A percentile compares a stretch with the other conserved stretches of the same genome.
Evolutionary conservation across 1,140 invertebrate species (phyloP).

Genomic region (Cherax destructor): DNA sequence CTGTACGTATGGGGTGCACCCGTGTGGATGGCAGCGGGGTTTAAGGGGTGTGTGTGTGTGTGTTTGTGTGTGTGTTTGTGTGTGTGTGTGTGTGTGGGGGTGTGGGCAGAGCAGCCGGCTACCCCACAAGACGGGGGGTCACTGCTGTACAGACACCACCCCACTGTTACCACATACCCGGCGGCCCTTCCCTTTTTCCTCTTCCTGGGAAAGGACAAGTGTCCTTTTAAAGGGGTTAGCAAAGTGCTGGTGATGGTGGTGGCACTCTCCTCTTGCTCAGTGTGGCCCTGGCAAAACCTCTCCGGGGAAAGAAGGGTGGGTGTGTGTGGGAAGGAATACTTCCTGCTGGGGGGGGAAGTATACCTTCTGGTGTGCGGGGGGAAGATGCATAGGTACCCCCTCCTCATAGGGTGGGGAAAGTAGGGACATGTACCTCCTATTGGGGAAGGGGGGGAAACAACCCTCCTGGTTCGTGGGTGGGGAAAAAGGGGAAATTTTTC

Average conservation of each 20-base stretch:
- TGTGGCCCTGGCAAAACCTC: constrained; percentile 16
- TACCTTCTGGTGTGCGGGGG: neutral
- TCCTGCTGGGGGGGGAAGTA: neutral
- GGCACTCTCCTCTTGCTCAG: constrained; percentile 14
- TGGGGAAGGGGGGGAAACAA: too few species aligned
- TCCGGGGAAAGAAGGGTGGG: constrained; percentile 39
- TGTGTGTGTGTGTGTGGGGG: too few species aligned
- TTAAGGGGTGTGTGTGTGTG: neutral
- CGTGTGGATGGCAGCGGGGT: constrained; percentile 14
- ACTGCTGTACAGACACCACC: constrained; percentile 8
- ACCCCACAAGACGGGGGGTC: neutral
- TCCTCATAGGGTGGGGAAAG: too few species aligned
- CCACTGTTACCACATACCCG: neutral
- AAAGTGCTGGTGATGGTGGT: constrained; percentile 27
- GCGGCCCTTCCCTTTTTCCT: neutral
- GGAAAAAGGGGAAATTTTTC: too few species aligned
- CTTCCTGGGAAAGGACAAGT: too few species aligned
- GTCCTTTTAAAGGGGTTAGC: constrained; percentile 8
- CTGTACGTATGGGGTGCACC: neutral
- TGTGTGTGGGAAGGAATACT: neutral
- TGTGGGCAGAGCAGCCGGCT: neutral
- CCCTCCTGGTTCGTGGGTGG: too few species aligned
- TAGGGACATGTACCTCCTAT: too few species aligned
- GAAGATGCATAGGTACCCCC: too few species aligned
- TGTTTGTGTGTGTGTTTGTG: too few species aligned